These are phyloP conservation scores for Podarcis cretensis DNA, from an alignment of 2,113 vertebrate species.

Conservation along the genomic window DNA sequence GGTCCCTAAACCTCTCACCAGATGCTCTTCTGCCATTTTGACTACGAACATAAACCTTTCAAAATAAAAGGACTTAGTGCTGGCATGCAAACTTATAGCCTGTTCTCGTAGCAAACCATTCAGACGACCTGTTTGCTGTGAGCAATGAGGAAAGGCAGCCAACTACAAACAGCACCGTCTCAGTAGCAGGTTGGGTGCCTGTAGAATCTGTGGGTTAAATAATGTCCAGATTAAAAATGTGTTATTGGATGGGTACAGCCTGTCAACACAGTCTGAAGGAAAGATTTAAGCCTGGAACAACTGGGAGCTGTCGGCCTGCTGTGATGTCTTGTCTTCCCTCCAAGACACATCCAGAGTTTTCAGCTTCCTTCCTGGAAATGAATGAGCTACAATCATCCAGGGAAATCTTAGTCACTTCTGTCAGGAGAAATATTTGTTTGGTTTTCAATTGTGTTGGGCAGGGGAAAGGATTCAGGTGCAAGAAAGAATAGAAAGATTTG, in stretches of 20 bases:
- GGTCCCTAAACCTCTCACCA: background rate
- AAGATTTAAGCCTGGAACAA: slow-evolving; percentile 31
- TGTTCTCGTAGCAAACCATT: background rate
- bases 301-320: slow-evolving; percentile 17
- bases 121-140: background rate
- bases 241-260: slow-evolving; percentile 24
- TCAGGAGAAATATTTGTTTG: slow-evolving; percentile 54
- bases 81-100: background rate
- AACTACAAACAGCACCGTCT: too few relatives aligned
- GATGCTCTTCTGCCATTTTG: background rate
- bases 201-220: background rate
- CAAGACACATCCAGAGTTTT: slow-evolving; percentile 35
- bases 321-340: slow-evolving; percentile 46
- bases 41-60: background rate
- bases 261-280: slow-evolving; percentile 33
- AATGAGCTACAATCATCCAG: slow-evolving; percentile 45
- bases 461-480: slow-evolving; percentile 58
- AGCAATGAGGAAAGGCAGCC: background rate
- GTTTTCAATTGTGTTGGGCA: slow-evolving; percentile 54
- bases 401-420: slow-evolving; percentile 55
- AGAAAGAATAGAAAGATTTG: slow-evolving; percentile 58
- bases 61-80: background rate
- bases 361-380: slow-evolving; percentile 57
- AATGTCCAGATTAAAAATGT: slow-evolving; percentile 10
- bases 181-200: background rate